Evolutionary conservation across 1,140 invertebrate species (phyloP).

Genomic region (Nasonia longicornis): DNA sequence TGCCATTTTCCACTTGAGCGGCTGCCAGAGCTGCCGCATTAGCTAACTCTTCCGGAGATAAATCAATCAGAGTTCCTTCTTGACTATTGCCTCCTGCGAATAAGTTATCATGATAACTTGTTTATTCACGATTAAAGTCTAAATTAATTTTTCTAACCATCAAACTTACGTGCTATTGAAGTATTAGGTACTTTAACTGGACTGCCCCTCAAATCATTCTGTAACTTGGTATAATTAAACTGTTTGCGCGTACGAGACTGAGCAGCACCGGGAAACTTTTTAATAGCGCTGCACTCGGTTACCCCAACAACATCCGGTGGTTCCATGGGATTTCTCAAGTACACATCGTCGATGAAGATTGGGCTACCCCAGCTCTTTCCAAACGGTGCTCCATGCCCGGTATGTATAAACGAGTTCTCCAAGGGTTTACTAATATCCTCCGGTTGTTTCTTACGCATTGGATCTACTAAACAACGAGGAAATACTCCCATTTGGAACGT

Average conservation of each 20-base stretch:
- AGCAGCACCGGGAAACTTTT: conserved; percentile 66
- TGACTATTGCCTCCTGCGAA: conserved; percentile 56
- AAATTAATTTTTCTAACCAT: conserved; percentile 34
- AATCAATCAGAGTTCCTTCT: conserved; percentile 74
- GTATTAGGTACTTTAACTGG: conserved; percentile 67
- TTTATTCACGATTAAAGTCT: not conserved
- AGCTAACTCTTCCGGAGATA: conserved; percentile 71
- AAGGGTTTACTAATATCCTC: conserved; percentile 83
- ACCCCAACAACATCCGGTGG: conserved; percentile 80
- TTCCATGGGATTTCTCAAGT: conserved; percentile 86
- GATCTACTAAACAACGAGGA: conserved; percentile 79
- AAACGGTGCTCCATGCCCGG: conserved; percentile 79
- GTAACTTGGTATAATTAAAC: conserved; percentile 82
- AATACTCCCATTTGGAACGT: conserved; percentile 88
- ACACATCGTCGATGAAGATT: conserved; percentile 83
- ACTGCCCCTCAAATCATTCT: conserved; percentile 73
- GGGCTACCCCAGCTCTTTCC: conserved; percentile 91
- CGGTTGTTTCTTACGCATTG: conserved; percentile 73
- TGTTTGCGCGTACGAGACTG: conserved; percentile 73
- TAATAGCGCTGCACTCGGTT: conserved; percentile 50
- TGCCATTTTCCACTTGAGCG: conserved; percentile 44
- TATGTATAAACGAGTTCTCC: conserved; percentile 89
- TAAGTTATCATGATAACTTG: not conserved
- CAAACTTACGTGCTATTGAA: conserved; percentile 62
- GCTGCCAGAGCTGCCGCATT: conserved; percentile 53